Percentiles rank a stretch among this genome's conserved stretches.
These are phyloP conservation scores for Petrolisthes manimaculis DNA, from an alignment of 2,888 invertebrate genomes.

Conservation along the genomic window DNA sequence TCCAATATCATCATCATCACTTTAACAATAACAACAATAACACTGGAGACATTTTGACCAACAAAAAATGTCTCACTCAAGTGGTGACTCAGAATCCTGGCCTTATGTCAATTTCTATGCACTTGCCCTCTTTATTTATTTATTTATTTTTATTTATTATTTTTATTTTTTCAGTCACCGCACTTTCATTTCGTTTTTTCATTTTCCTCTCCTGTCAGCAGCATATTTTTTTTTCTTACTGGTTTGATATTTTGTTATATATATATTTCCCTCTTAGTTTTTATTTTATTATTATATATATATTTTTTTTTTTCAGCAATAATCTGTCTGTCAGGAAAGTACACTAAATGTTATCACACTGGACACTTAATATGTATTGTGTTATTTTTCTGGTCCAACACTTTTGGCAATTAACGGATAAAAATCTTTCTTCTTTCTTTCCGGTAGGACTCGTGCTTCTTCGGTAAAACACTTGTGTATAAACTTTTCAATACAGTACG, in stretches of 20 bases:
- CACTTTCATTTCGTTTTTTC: constrained; percentile 3
- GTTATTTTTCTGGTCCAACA: constrained; percentile 34
- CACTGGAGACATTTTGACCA: constrained; percentile 21
- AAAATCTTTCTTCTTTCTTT: constrained; percentile 2
- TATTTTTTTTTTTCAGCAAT: background rate
- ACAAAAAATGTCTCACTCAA: constrained; percentile 25
- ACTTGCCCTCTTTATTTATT: constrained; percentile 42
- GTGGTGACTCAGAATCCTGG: constrained; percentile 51
- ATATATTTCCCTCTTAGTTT: background rate
- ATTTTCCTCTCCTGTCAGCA: constrained; percentile 15
- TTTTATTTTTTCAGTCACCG: constrained; percentile 19
- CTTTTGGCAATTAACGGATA: constrained; percentile 21
- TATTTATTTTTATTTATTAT: no score
- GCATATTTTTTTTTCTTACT: constrained; percentile 11
- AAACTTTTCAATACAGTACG: background rate
- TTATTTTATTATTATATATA: background rate
- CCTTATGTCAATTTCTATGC: constrained; percentile 52
- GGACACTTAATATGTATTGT: background rate
- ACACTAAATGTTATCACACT: constrained; percentile 25
- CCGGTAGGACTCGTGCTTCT: constrained; percentile 35
- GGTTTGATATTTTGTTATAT: background rate
- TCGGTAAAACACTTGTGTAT: constrained; percentile 13
- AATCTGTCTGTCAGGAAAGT: constrained; percentile 16
- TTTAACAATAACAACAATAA: constrained; percentile 7
- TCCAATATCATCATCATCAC: no score